Conservation (phyloP, 1,140 invertebrate genomes). For the Lycorma delicatula region DNA sequence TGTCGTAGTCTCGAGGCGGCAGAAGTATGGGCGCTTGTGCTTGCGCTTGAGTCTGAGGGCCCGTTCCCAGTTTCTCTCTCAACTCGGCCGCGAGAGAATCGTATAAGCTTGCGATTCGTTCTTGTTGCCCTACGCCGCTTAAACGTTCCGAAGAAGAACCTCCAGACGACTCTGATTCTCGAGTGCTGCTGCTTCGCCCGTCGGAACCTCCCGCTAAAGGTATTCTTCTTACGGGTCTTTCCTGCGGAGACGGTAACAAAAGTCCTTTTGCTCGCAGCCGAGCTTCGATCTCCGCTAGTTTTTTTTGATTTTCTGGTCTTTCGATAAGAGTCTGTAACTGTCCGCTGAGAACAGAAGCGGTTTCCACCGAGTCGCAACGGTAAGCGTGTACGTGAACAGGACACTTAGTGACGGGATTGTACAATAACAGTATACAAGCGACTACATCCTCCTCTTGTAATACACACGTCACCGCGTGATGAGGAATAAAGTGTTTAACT, state of each 20-base stretch:
- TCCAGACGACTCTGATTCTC: slow-evolving; percentile 61
- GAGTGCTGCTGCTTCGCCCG: slow-evolving; percentile 45
- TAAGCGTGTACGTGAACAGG: slow-evolving; percentile 91
- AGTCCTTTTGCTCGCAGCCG: slow-evolving; percentile 43
- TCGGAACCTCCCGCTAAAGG: slow-evolving; percentile 11
- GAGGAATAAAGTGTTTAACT: slow-evolving; percentile 92
- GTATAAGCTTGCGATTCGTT: slow-evolving; percentile 59
- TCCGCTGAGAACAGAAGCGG: slow-evolving; percentile 71
- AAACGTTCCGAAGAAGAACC: slow-evolving; percentile 29
- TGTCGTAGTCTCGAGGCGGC: slow-evolving; percentile 90
- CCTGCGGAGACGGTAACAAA: slow-evolving; percentile 1
- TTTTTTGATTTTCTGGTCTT: slow-evolving; percentile 77
- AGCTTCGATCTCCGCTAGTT: slow-evolving; percentile 69
- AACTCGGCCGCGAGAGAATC: slow-evolving; percentile 88
- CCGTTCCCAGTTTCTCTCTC: slow-evolving; percentile 67
- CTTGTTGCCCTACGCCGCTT: slow-evolving; percentile 16
- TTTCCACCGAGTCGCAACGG: slow-evolving; percentile 88
- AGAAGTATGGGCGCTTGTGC: slow-evolving; percentile 59
- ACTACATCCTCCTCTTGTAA: slow-evolving; percentile 83
- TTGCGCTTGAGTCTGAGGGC: no score
- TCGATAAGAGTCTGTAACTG: slow-evolving; percentile 77
- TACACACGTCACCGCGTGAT: slow-evolving; percentile 81
- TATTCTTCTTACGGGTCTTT: neutral
- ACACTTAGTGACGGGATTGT: slow-evolving; percentile 83
- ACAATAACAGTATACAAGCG: slow-evolving; percentile 79